Conservation (phyloP, 2,797 vertebrate genomes). For the Brachyrhaphis roseni region DNA sequence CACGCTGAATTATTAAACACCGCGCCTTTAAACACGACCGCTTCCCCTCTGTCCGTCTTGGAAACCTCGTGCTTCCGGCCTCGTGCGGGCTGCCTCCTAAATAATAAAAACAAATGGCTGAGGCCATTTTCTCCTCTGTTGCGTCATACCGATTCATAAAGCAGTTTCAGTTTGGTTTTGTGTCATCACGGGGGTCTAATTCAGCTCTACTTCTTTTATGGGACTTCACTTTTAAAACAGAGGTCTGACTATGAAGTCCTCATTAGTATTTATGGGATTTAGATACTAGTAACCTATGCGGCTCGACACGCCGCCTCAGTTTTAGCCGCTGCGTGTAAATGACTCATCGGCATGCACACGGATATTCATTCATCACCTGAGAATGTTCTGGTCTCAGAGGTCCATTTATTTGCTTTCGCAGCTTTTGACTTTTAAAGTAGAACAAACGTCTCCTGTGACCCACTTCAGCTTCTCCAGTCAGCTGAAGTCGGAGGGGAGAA, state of each 20-base stretch:
- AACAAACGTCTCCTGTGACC: neutral
- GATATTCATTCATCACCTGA: neutral
- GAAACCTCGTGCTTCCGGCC: conserved; percentile 17
- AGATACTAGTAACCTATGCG: neutral
- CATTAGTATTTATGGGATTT: neutral
- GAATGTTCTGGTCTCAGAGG: neutral
- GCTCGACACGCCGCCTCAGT: neutral
- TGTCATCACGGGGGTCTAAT: too few relatives aligned
- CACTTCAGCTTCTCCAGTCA: neutral
- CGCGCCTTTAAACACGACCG: conserved; percentile 38
- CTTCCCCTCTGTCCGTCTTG: conserved; percentile 6
- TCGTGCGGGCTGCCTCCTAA: conserved; percentile 19
- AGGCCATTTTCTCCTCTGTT: conserved; percentile 23
- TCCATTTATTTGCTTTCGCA: conserved; percentile 12
- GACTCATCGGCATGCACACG: neutral
- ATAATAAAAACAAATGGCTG: conserved; percentile 41
- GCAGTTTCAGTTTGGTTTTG: neutral
- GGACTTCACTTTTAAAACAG: neutral
- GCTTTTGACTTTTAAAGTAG: conserved; percentile 4
- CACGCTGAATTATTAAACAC: conserved; percentile 56
- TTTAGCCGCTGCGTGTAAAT: neutral
- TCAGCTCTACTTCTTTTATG: neutral
- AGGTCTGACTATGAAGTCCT: neutral
- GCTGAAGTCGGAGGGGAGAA: neutral
- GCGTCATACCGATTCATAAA: neutral